Percentiles rank a stretch among this genome's conserved stretches.
Evolutionary conservation across 2,113 vertebrate species (phyloP).

Genomic region (Rhinopomastus cyanomelas): DNA sequence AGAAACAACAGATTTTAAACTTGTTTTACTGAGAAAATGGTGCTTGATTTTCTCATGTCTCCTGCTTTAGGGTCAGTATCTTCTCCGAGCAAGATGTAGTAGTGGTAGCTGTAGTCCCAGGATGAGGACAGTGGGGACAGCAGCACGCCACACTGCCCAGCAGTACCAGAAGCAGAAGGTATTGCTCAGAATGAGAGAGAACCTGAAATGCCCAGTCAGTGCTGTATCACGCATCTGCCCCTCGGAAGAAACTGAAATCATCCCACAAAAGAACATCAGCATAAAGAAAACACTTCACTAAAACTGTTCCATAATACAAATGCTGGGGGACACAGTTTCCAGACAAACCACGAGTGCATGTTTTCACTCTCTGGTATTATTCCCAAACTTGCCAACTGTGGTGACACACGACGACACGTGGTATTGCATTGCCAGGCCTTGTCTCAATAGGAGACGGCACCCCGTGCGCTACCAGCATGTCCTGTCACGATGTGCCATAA

Average conservation of each 20-base stretch:
- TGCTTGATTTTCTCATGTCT: background rate
- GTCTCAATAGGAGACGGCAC: background rate
- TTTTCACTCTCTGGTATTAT: background rate
- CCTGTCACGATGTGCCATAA: background rate
- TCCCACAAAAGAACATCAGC: background rate
- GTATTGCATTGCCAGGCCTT: accelerated
- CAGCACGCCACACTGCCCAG: background rate
- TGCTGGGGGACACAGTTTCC: background rate
- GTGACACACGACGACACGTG: accelerated
- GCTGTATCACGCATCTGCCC: background rate
- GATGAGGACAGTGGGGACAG: background rate
- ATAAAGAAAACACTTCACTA: background rate
- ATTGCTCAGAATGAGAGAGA: background rate
- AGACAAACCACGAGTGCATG: accelerated
- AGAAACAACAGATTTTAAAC: background rate
- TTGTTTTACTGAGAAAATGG: background rate
- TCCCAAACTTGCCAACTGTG: background rate
- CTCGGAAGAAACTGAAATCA: background rate
- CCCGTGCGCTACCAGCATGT: background rate
- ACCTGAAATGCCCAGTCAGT: background rate
- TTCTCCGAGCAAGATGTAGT: background rate
- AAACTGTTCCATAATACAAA: background rate
- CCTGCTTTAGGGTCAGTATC: background rate
- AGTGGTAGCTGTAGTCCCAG: background rate
- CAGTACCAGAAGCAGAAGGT: background rate